Conservation (phyloP, 2,888 invertebrate species). For the Ochropleura plecta region DNA sequence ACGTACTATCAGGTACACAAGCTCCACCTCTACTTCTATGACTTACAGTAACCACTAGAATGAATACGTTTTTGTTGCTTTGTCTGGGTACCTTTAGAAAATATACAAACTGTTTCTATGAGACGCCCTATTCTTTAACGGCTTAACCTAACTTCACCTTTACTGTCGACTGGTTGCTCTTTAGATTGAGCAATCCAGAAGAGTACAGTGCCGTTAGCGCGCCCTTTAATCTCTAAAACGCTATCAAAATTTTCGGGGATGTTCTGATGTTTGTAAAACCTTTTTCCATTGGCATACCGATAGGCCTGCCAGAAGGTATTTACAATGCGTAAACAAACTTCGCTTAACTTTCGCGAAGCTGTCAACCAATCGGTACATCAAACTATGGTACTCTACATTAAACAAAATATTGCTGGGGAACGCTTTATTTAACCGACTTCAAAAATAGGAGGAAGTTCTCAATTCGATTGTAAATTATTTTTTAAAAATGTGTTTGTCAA, state of each 20-base stretch:
- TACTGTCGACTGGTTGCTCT: slow-evolving; percentile 5
- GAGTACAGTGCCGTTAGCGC: too few species aligned
- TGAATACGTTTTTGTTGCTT: neutral
- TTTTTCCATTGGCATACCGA: neutral
- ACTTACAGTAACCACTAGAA: neutral
- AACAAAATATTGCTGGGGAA: too few species aligned
- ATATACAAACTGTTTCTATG: neutral
- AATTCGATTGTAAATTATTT: too few species aligned
- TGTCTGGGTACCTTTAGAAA: neutral
- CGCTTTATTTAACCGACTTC: too few species aligned
- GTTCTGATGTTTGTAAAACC: neutral
- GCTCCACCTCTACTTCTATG: too few species aligned
- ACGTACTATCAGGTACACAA: neutral
- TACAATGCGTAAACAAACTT: neutral
- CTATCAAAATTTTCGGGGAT: neutral
- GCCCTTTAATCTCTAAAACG: neutral
- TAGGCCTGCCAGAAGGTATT: neutral
- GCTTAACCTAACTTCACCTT: slow-evolving; percentile 7
- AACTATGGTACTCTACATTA: too few species aligned
- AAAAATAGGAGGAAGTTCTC: too few species aligned
- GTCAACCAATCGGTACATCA: too few species aligned
- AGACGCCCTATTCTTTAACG: neutral
- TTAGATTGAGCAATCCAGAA: slow-evolving; percentile 6
- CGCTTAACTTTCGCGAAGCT: neutral
- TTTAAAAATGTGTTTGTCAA: too few species aligned